These are phyloP conservation scores for Heliornis fulica DNA, from an alignment of 2,113 vertebrate species.

Conservation along the genomic window DNA sequence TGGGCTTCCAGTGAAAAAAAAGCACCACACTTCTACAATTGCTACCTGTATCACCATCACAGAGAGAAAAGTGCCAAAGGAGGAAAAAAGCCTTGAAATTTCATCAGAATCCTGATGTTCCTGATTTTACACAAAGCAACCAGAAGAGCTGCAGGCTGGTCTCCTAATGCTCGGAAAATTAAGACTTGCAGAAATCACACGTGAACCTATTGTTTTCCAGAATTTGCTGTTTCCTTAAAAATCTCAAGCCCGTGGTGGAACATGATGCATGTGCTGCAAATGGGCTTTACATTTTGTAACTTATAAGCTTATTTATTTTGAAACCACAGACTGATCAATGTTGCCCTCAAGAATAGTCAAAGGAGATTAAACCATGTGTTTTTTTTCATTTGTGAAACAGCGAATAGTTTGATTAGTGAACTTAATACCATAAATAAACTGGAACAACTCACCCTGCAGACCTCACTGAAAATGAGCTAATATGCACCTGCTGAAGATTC, in stretches of 20 bases:
- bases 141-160: slow-evolving; percentile 38
- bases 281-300: neutral
- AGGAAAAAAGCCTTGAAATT: neutral
- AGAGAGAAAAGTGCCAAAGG: neutral
- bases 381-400: neutral
- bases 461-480: slow-evolving; percentile 32
- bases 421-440: slow-evolving; percentile 12
- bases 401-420: neutral
- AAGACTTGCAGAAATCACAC: neutral
- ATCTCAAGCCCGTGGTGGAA: neutral
- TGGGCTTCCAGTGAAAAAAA: neutral
- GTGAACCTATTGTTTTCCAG: neutral
- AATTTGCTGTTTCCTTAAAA: neutral
- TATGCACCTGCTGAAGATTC: slow-evolving; percentile 29
- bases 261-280: neutral
- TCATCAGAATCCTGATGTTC: slow-evolving; percentile 25
- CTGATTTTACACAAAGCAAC: neutral
- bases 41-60: neutral
- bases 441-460: neutral
- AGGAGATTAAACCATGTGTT: neutral
- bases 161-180: slow-evolving; percentile 52
- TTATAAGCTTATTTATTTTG: neutral
- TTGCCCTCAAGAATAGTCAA: neutral
- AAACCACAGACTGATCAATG: neutral
- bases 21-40: neutral